Conservation (phyloP, 2,888 invertebrate genomes). For the Agrenia bidenticulata region DNA sequence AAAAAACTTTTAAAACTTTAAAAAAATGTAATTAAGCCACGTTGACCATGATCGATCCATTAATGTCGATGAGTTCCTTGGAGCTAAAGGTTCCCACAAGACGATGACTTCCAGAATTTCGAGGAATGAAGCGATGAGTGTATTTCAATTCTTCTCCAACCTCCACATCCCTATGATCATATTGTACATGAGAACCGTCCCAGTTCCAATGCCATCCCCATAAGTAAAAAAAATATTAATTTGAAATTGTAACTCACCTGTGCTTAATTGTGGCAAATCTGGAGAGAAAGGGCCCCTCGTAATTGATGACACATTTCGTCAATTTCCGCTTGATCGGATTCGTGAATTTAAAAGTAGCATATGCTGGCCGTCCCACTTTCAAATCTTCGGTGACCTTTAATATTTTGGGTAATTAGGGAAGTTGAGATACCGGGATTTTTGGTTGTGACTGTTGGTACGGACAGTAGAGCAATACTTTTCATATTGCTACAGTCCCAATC, state of each 20-base stretch:
- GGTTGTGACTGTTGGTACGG: too few relatives aligned
- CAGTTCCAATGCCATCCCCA: too few relatives aligned
- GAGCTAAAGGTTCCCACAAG: conserved; percentile 72
- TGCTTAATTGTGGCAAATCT: conserved; percentile 64
- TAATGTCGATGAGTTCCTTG: conserved; percentile 68
- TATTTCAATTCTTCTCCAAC: conserved; percentile 62
- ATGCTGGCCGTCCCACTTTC: conserved; percentile 61
- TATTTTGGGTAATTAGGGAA: too few relatives aligned
- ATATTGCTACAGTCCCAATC: too few relatives aligned
- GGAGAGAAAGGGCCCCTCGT: conserved; percentile 69
- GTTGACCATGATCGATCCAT: conserved; percentile 66
- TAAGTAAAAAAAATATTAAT: neutral
- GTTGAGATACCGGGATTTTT: too few relatives aligned
- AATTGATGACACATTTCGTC: conserved; percentile 68
- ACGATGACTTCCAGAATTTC: conserved; percentile 66
- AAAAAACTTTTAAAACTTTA: too few relatives aligned
- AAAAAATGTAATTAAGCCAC: too few relatives aligned
- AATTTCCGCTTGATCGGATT: conserved; percentile 69
- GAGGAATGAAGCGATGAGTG: conserved; percentile 65
- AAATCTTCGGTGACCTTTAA: conserved; percentile 69
- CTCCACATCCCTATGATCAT: conserved; percentile 62
- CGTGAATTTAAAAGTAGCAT: conserved; percentile 64
- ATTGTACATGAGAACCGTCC: too few relatives aligned
- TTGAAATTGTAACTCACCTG: conserved; percentile 54
- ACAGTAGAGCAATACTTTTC: too few relatives aligned